phyloP scores from a whole-genome alignment of 2,113 vertebrate species.

The Oreocharis arfaki region DNA sequence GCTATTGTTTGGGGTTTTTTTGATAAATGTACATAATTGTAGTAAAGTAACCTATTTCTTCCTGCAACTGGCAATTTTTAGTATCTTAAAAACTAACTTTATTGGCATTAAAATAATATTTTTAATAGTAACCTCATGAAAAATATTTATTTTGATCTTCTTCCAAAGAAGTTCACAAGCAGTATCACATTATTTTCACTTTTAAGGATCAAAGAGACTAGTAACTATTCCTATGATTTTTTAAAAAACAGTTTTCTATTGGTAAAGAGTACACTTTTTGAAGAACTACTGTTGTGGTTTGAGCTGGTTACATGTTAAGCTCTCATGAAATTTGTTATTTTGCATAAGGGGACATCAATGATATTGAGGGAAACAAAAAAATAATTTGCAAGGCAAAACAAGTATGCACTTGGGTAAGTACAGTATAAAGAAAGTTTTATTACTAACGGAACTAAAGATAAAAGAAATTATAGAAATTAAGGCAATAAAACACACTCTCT shows the following conservation, averaged over 20 bases:
- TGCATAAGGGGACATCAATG: too few relatives aligned
- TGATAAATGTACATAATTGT: not conserved
- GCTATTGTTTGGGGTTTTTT: not conserved
- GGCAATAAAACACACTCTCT: too few relatives aligned
- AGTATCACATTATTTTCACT: not conserved
- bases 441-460: too few relatives aligned
- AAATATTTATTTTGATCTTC: not conserved
- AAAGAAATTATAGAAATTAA: too few relatives aligned
- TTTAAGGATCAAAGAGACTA: not conserved
- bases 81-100: not conserved
- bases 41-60: not conserved
- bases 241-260: not conserved
- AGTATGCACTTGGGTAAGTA: too few relatives aligned
- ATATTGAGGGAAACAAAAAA: too few relatives aligned
- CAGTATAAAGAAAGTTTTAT: too few relatives aligned
- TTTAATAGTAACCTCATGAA: not conserved
- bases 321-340: too few relatives aligned
- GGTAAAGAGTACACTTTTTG: not conserved
- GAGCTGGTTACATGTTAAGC: too few relatives aligned
- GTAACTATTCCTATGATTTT: not conserved
- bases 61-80: not conserved
- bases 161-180: not conserved
- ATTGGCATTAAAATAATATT: not conserved
- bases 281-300: too few relatives aligned
- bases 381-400: too few relatives aligned